phyloP scores from a whole-genome alignment of 2,888 invertebrate species.

The Phortica magna region DNA sequence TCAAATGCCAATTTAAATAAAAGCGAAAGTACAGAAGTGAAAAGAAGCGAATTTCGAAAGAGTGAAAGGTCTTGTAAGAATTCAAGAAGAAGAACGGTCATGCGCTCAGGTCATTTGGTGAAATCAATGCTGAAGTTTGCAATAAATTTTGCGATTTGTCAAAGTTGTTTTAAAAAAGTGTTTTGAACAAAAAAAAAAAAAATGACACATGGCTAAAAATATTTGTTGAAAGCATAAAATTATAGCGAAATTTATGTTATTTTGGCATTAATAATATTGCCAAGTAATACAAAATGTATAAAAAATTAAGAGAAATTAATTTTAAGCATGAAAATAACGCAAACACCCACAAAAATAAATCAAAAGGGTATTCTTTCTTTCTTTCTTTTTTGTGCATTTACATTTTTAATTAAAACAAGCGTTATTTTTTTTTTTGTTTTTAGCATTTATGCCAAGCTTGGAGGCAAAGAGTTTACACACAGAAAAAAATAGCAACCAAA shows the following conservation, averaged over 20 bases:
- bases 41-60: slow-evolving; percentile 33
- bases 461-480: neutral
- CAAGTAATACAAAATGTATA: neutral
- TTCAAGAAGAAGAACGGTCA: slow-evolving; percentile 21
- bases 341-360: slow-evolving; percentile 11
- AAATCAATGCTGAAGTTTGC: no score
- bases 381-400: neutral
- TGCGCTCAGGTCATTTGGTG: no score
- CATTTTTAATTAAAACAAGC: slow-evolving; percentile 34
- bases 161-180: no score
- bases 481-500: neutral
- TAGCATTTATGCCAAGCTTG: neutral
- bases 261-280: no score
- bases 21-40: slow-evolving; percentile 27
- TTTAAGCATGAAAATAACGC: no score
- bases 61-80: slow-evolving; percentile 38
- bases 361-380: neutral
- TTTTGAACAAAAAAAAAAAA: no score
- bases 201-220: no score
- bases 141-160: no score
- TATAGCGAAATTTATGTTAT: no score
- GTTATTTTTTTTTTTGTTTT: slow-evolving; percentile 35
- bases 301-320: neutral
- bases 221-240: no score
- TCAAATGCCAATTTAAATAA: slow-evolving; percentile 22